Evolutionary conservation across 2,888 invertebrate species (phyloP), one percentile per base, ranked within the genome.

Genomic region (Melangyna quadrimaculata): DNA sequence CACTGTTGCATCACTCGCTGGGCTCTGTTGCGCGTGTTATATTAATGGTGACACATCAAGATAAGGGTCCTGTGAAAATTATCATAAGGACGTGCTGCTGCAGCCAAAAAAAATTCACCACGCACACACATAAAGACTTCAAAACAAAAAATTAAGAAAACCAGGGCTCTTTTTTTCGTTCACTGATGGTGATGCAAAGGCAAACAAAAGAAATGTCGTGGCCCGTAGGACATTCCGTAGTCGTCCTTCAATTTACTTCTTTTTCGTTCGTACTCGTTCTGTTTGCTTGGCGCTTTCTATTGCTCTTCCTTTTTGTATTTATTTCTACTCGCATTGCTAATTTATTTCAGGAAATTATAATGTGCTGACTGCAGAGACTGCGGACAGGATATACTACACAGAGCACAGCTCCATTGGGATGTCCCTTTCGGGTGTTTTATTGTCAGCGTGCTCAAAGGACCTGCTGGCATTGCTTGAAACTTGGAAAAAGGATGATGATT

Each of bases 311-410:
- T 78, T 27, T 70, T 57, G 27, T 86, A 63, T 51, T 51, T 69
- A 73, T 86, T 78, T 81, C 73, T 77, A 77, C 81, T 81, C 86
- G 86, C 73, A 81, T 81, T 86, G 81, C 86, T 86, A 86, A 86
- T 86, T 86, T 86, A 86, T 86, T 81, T 86, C 86, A 86, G 86
- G 86, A 86, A 86, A 86, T 86, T 86, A 86, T 86, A 86, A 86
- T 86, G 80, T 86, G 86, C 86, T 86, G 86, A 86, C 86, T 86
- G 86, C 86, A 86, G 86, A 86, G 86, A 86, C 86, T 86, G 86
- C 86, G 86, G 86, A 86, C 86, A 86, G 86, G 86, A 86, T 81
- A 81, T 73, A 86, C 17, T 9, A 4, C n/a, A n/a, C n/a, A n/a
- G n/a, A n/a, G n/a, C n/a, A n/a, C 80, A 86, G 77, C 77, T 81